These are phyloP conservation scores for Incurvaria masculella DNA, from an alignment of 2,888 invertebrate genomes.

Conservation along the genomic window DNA sequence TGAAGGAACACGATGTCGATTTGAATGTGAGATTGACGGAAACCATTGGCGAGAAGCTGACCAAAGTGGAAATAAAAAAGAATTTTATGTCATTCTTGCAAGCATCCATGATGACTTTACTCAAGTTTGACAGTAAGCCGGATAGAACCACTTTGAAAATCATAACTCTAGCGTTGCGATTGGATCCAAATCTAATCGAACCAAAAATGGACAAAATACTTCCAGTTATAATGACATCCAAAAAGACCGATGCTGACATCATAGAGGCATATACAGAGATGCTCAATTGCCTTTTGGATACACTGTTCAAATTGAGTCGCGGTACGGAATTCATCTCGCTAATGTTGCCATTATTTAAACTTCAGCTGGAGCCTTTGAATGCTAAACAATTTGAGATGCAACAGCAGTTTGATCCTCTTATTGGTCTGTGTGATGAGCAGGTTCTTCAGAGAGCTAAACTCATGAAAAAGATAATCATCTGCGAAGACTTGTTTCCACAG, in stretches of 20 bases:
- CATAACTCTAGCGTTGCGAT: constrained; percentile 33
- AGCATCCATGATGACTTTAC: constrained; percentile 33
- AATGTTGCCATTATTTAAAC: constrained; percentile 37
- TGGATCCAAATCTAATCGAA: constrained; percentile 44
- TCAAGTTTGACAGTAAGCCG: constrained; percentile 37
- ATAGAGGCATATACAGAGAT: constrained; percentile 31
- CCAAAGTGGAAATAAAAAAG: constrained; percentile 41
- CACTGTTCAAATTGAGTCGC: constrained; percentile 41
- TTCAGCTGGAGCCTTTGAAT: constrained; percentile 31
- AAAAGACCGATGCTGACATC: constrained; percentile 27
- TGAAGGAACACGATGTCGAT: constrained; percentile 38
- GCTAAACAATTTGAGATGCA: constrained; percentile 34
- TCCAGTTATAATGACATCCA: constrained; percentile 36
- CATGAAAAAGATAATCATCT: constrained; percentile 31
- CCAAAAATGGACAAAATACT: constrained; percentile 34
- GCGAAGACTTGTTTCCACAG: constrained; percentile 34
- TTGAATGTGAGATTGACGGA: constrained; percentile 37
- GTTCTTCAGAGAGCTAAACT: constrained; percentile 30
- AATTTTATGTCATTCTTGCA: constrained; percentile 37
- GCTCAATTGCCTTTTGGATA: constrained; percentile 39
- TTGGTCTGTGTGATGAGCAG: too few species aligned
- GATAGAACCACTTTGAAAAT: constrained; percentile 37
- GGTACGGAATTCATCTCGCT: constrained; percentile 36
- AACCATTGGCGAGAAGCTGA: constrained; percentile 34
- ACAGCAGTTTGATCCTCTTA: constrained; percentile 23